Evolutionary conservation across 2,113 vertebrate species (phyloP), one percentile per base, ranked within the genome.

Genomic region (Isurus oxyrinchus): DNA sequence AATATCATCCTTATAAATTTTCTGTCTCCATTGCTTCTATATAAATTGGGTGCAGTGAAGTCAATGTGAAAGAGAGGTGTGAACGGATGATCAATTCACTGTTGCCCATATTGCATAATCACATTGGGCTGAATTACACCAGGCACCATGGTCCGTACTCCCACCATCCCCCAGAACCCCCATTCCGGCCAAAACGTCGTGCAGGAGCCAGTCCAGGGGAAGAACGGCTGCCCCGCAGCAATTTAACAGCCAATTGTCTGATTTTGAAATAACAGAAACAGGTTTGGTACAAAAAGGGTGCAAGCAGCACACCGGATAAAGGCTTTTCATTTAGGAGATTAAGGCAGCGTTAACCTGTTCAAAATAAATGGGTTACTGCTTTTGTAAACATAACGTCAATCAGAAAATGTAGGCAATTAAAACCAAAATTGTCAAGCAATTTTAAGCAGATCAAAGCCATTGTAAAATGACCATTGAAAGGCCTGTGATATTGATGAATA

Each of bases 371-470:
- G 35, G 57, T 61, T 35, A 93, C 25, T 27, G 31, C 11, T 63
- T 19, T 63, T 93, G 90, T 93, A 93, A 93, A 93, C 27, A 63
- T 93, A 93, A 93, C 31, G 59, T 14, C 90, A 40, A 63, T 40
- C 90, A 61, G 90, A 40, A 90, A 61, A 63, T 93, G 14, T 59
- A 61, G 6, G 57, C 57, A 93, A 93, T 93, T 93, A 69, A 95
- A 95, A 53, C 66, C 63, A 69, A 95, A 95, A 53, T 27, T 31
- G 57, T 69, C 40, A 69, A 53, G 44, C 66, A 72, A 49, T 95
- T 95, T 95, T 49, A 25, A 72, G 66, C 94, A 95, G 94, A 95
- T 95, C 94, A 95, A 95, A 95, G 94, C 10, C 94, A 95, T 69
- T 31, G 19, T 72, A 31, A 67, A 53, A 49, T 1, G 14, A 14